phyloP scores from a whole-genome alignment of 2,113 vertebrate genomes.

The Dissostichus mawsoni region DNA sequence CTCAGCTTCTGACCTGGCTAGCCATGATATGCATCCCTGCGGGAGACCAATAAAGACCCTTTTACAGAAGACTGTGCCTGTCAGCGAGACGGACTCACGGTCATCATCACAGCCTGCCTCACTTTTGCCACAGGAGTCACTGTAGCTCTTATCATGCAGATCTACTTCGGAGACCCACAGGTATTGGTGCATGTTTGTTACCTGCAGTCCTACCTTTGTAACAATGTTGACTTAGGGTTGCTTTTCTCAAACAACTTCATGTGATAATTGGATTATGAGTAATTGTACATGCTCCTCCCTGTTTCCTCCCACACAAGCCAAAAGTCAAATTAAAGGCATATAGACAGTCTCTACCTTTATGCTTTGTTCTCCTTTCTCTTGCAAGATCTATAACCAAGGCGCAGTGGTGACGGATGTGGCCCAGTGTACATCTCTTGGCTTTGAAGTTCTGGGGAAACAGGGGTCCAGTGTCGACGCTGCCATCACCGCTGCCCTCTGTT shows the following conservation, averaged over 20 bases:
- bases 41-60: conserved; percentile 93
- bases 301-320: background rate
- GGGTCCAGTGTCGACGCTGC: conserved; percentile 97
- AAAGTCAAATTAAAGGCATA: background rate
- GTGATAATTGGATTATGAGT: conserved; percentile 17
- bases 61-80: conserved; percentile 93
- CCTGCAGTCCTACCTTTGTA: background rate
- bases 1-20: conserved; percentile 93
- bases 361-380: conserved; percentile 1
- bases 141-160: conserved; percentile 96
- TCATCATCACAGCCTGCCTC: conserved; percentile 97
- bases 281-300: background rate
- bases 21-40: conserved; percentile 90
- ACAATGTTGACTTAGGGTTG: background rate
- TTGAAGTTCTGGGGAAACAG: conserved; percentile 87
- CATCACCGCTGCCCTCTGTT: conserved; percentile 90
- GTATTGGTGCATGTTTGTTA: conserved; percentile 67
- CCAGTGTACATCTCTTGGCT: conserved; percentile 91
- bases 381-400: conserved; percentile 91
- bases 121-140: conserved; percentile 96
- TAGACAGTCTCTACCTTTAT: background rate
- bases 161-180: conserved; percentile 98
- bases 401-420: conserved; percentile 94
- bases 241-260: background rate
- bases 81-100: conserved; percentile 92